These are phyloP conservation scores for Falco rusticolus DNA, from an alignment of 2,797 vertebrate species.

Conservation along the genomic window DNA sequence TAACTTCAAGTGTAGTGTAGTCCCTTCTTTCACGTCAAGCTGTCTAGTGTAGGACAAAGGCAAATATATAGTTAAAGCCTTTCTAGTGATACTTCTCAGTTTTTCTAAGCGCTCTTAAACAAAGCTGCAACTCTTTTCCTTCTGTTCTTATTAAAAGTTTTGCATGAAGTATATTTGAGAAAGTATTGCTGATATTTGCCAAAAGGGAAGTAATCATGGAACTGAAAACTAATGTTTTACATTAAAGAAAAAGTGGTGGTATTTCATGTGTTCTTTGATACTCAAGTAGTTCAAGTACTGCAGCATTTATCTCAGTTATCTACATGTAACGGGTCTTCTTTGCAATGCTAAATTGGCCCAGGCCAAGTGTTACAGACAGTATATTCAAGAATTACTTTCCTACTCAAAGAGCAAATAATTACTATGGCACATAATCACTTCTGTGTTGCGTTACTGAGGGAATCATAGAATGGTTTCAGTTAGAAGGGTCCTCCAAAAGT, in stretches of 20 bases:
- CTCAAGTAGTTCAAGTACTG: not conserved
- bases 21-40: not conserved
- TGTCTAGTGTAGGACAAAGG: not conserved
- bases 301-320: not conserved
- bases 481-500: not conserved
- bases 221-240: not conserved
- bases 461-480: not conserved
- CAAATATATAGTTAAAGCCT: not conserved
- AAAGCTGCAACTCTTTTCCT: not conserved
- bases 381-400: not conserved
- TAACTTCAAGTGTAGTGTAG: not conserved
- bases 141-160: not conserved
- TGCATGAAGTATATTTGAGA: not conserved
- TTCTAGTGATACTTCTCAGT: not conserved
- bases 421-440: not conserved
- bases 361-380: not conserved
- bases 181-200: not conserved
- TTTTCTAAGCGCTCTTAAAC: not conserved
- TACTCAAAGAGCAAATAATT: not conserved
- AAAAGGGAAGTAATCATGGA: not conserved
- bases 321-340: not conserved
- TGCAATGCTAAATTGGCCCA: not conserved
- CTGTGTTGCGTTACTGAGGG: not conserved
- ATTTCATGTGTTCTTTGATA: not conserved
- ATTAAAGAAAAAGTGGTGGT: not conserved